Base-by-base conservation (phyloP, 1,140 invertebrate genomes). In the Brachionus asplanchnoidis region DNA sequence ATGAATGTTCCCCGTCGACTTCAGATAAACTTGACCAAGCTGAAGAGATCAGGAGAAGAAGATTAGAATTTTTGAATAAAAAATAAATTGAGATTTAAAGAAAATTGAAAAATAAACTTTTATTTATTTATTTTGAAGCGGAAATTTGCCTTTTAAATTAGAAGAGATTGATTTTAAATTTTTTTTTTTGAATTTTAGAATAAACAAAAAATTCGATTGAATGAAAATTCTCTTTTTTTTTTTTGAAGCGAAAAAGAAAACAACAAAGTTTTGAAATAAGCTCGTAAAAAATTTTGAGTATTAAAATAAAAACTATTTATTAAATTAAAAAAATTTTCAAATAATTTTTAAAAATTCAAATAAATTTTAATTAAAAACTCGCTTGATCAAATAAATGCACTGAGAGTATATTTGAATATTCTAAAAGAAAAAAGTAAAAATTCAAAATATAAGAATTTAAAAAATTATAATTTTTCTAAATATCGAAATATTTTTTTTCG, bases 21-120 rank as follows among this genome's bases (percentile, higher is more conserved):
- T 56, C 28, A 80, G n/a, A 17, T 68, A 12, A 73, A 20, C 7
- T 73, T 6, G 1, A 8, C 17, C 36, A 32, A n/a, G 68, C 36
- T 17, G 79, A 82, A 82, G 79, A 82, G 5, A 23, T 82, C 7
- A 26, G 79, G 36, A 26, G 65, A 82, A 82, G 36, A 36, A 42
- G 79, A 65, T 44, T 82, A 3, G 53, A 60, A 40, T 65, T 23
- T 60, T 82, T 60, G 53, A 11, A 60, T 12, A 60, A 82, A 65
- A 2, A 82, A 26, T 60, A 9, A 32, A 14, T 26, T 82, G 3
- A 26, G 14, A 46, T 78, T 14, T 28, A 2, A 46, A 28, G 3
- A 28, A 28, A 28, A 28, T 28, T 28, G 0, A 28, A 1, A 28
- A 28, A 28, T 3, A 28, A 28, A 28, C 26, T 28, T 28, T 3